These are phyloP conservation scores for Rhinoderma darwinii DNA, from an alignment of 2,113 vertebrate genomes.

Conservation along the genomic window DNA sequence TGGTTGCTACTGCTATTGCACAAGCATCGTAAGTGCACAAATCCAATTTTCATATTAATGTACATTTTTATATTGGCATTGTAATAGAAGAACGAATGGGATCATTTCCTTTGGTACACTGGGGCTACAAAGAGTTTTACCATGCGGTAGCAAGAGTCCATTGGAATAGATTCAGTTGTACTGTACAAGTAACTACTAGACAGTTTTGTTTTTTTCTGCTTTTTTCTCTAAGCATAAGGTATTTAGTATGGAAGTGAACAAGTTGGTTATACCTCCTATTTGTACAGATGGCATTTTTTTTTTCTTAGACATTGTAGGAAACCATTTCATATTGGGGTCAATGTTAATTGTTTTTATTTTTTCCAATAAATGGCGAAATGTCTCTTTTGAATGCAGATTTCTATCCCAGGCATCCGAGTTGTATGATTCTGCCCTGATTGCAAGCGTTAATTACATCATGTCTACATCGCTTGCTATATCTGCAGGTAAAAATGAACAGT, in stretches of 20 bases:
- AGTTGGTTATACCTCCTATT: not conserved
- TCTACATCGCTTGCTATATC: conserved; percentile 83
- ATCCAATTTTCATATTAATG: not conserved
- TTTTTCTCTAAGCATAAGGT: not conserved
- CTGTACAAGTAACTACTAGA: too few species aligned
- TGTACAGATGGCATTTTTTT: not conserved
- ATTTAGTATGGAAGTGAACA: not conserved
- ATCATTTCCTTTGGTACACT: not conserved
- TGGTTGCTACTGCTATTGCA: conserved; percentile 86
- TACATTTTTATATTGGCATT: not conserved
- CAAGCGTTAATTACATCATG: conserved; percentile 89
- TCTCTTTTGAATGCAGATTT: conserved; percentile 72
- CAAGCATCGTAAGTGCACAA: conserved; percentile 84
- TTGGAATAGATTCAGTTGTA: too few species aligned
- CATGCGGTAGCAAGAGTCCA: not conserved
- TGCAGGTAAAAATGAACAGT: conserved; percentile 79
- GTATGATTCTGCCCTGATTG: conserved; percentile 87
- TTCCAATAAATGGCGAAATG: not conserved
- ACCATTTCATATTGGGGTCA: too few species aligned
- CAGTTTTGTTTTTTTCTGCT: too few species aligned
- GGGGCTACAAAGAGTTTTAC: not conserved
- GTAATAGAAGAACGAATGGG: not conserved
- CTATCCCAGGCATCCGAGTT: conserved; percentile 87
- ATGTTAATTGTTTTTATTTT: not conserved
- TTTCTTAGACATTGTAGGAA: not conserved